A percentile compares a stretch with the other conserved stretches of the same genome.
phyloP scores from a whole-genome alignment of 1,140 invertebrate genomes.

The Pissodes strobi region DNA sequence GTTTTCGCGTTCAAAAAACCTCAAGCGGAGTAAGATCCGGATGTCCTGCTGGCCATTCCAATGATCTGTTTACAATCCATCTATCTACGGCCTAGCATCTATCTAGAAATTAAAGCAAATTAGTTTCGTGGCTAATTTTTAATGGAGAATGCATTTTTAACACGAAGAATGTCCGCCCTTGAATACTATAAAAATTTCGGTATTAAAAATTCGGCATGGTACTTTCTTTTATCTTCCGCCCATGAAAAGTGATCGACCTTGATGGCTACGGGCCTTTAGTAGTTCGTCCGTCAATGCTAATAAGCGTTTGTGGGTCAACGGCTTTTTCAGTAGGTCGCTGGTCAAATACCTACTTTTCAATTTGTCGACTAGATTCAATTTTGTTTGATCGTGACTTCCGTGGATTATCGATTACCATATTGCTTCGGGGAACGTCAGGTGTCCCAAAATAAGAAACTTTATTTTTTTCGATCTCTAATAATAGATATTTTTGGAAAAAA shows the following conservation, averaged over 20 bases:
- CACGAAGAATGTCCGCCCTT: too few relatives aligned
- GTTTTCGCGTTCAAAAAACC: too few relatives aligned
- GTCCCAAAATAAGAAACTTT: neutral
- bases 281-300: neutral
- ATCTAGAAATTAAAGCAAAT: too few relatives aligned
- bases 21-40: too few relatives aligned
- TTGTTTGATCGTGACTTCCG: too few relatives aligned
- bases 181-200: too few relatives aligned
- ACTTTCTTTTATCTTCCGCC: neutral
- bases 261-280: neutral
- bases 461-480: neutral
- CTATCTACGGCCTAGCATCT: too few relatives aligned
- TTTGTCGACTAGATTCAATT: neutral
- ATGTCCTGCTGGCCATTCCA: too few relatives aligned
- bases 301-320: slow-evolving; percentile 6
- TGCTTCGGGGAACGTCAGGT: neutral
- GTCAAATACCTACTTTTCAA: neutral
- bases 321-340: slow-evolving; percentile 1
- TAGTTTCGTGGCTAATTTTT: too few relatives aligned
- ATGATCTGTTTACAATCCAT: too few relatives aligned
- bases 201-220: neutral
- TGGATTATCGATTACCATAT: too few relatives aligned
- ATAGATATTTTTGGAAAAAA: neutral
- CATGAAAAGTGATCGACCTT: slow-evolving; percentile 11
- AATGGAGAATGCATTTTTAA: too few relatives aligned